A percentile compares a stretch with the other conserved stretches of the same genome.
phyloP scores from a whole-genome alignment of 2,888 invertebrate species.

The Loripinus fragilis region DNA sequence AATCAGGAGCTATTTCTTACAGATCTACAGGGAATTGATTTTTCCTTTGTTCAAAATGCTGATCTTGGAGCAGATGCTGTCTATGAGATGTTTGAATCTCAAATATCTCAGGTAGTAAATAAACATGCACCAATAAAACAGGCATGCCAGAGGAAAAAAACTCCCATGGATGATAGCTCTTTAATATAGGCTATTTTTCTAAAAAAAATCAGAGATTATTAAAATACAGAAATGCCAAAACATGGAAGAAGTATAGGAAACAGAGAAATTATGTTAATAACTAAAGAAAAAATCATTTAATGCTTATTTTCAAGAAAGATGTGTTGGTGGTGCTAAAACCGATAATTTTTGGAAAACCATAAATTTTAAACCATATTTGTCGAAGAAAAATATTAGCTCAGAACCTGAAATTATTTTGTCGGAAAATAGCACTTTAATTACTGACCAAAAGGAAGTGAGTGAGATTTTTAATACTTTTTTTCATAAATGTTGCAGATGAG shows the following conservation, averaged over 20 bases:
- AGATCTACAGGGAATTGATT: no score
- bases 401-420: constrained; percentile 19
- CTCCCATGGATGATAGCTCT: constrained; percentile 32
- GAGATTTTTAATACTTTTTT: not conserved
- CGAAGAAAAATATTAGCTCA: constrained; percentile 11
- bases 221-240: not conserved
- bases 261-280: constrained; percentile 29
- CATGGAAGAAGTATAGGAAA: constrained; percentile 23
- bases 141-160: constrained; percentile 8
- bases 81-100: not conserved
- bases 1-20: no score
- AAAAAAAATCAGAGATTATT: constrained; percentile 18
- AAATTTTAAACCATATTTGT: constrained; percentile 40
- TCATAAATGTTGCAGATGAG: not conserved
- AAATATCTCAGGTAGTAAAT: constrained; percentile 12
- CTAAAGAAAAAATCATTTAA: constrained; percentile 26
- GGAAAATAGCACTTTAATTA: constrained; percentile 15
- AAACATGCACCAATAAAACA: constrained; percentile 29
- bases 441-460: constrained; percentile 1
- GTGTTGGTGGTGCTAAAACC: constrained; percentile 27
- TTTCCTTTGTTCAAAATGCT: no score
- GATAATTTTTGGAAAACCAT: constrained; percentile 29
- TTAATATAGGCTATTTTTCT: constrained; percentile 32
- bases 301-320: constrained; percentile 35
- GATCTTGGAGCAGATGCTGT: not conserved